Conservation (phyloP, 2,113 vertebrate genomes). For the Pongo pygmaeus region DNA sequence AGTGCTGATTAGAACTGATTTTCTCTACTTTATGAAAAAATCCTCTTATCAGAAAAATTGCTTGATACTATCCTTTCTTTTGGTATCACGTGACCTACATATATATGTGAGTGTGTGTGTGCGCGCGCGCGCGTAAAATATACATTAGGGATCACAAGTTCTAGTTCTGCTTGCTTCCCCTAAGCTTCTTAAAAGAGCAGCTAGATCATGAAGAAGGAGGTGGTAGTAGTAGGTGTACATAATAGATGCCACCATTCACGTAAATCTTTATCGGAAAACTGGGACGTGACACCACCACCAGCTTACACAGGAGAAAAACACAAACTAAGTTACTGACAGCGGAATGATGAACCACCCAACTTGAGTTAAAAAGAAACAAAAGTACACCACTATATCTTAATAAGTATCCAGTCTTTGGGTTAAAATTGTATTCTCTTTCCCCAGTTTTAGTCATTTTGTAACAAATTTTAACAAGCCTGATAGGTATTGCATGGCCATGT, state of each 20-base stretch:
- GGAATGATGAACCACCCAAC: slow-evolving; percentile 29
- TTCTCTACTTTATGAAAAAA: slow-evolving; percentile 23
- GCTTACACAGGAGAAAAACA: slow-evolving; percentile 21
- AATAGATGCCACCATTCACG: not conserved
- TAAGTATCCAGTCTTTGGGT: not conserved
- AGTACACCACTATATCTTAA: not conserved
- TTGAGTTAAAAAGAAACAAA: not conserved
- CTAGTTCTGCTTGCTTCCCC: not conserved
- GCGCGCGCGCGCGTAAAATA: not conserved
- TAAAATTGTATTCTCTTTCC: not conserved
- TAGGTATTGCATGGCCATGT: not conserved
- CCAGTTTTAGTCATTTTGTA: slow-evolving; percentile 18
- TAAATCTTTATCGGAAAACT: slow-evolving; percentile 16
- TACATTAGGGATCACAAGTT: not conserved
- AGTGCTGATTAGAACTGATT: not conserved
- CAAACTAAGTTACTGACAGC: not conserved
- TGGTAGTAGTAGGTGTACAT: no score
- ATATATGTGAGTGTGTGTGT: no score
- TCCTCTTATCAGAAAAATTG: not conserved
- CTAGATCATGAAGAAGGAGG: not conserved
- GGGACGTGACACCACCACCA: not conserved
- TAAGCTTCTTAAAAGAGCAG: not conserved
- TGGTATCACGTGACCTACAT: not conserved
- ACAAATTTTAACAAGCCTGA: not conserved
- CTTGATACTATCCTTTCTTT: not conserved